These are phyloP conservation scores for Acanthopleura granulata DNA, from an alignment of 2,888 invertebrate species.

Conservation along the genomic window DNA sequence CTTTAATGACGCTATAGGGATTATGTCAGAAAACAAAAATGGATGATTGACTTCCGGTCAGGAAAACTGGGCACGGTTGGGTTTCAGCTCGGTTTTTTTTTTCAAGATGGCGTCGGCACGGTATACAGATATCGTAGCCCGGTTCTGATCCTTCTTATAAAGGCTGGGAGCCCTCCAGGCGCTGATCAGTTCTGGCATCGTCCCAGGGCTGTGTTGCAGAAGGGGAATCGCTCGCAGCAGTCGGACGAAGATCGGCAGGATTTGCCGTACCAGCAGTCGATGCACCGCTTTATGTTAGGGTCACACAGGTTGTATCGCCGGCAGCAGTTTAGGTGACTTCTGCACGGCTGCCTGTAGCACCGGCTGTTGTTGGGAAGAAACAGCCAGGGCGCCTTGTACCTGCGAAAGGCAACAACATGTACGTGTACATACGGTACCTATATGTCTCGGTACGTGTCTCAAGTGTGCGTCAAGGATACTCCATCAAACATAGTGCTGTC, in stretches of 20 bases:
- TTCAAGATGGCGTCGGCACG: too few species aligned
- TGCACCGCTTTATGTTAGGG: slow-evolving; percentile 55
- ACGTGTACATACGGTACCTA: neutral
- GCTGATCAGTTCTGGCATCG: slow-evolving; percentile 14
- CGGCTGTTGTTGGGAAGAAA: slow-evolving; percentile 45
- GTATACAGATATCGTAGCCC: too few species aligned
- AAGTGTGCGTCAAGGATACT: too few species aligned
- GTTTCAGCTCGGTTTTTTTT: too few species aligned
- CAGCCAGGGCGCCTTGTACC: slow-evolving; percentile 53
- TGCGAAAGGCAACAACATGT: slow-evolving; percentile 25
- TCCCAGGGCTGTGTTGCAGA: slow-evolving; percentile 36
- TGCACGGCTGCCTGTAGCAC: slow-evolving; percentile 57
- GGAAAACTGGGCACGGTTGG: too few species aligned
- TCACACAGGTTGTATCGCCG: slow-evolving; percentile 59
- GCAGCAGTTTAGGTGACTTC: slow-evolving; percentile 55
- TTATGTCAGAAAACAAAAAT: too few species aligned
- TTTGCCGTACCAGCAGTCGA: slow-evolving; percentile 64
- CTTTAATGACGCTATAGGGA: too few species aligned
- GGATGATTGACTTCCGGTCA: too few species aligned
- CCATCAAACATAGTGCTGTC: too few species aligned
- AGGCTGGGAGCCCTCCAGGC: too few species aligned
- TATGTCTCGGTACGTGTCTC: too few species aligned
- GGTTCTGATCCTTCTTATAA: too few species aligned
- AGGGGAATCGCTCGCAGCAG: slow-evolving; percentile 60
- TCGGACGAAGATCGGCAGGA: slow-evolving; percentile 53